A percentile compares a stretch with the other conserved stretches of the same genome.
Evolutionary conservation across 2,113 vertebrate genomes (phyloP).

Genomic region (Apeltes quadracus): DNA sequence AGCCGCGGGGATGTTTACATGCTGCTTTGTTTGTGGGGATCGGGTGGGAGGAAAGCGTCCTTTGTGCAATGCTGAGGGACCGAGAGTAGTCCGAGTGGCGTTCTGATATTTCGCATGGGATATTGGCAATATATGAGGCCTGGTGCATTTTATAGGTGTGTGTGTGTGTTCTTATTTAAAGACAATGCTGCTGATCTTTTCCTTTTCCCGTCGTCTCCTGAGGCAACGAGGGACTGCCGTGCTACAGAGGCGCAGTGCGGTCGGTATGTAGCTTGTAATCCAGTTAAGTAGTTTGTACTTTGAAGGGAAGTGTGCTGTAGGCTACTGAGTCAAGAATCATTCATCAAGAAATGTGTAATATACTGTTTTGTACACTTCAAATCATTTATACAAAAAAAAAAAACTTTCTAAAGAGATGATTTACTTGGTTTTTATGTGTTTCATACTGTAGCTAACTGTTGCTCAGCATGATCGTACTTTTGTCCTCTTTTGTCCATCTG

Average conservation of each 20-base stretch:
- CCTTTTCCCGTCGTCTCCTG: constrained; percentile 72
- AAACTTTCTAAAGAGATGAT: constrained; percentile 81
- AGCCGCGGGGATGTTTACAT: constrained; percentile 66
- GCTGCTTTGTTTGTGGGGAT: constrained; percentile 42
- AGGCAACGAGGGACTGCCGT: constrained; percentile 72
- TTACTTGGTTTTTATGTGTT: constrained; percentile 81
- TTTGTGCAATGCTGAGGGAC: constrained; percentile 45
- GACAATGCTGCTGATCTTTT: constrained; percentile 77
- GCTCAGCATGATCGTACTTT: constrained; percentile 81
- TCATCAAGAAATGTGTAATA: constrained; percentile 78
- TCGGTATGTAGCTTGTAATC: constrained; percentile 78
- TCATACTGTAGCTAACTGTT: constrained; percentile 78
- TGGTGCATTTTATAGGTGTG: constrained; percentile 69
- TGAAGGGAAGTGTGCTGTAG: constrained; percentile 68
- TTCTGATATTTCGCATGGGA: constrained; percentile 65
- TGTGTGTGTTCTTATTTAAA: constrained; percentile 71
- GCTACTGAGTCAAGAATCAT: constrained; percentile 74
- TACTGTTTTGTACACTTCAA: constrained; percentile 84
- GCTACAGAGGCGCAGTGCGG: constrained; percentile 62
- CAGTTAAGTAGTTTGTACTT: constrained; percentile 76
- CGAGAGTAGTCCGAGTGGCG: constrained; percentile 47
- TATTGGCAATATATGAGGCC: constrained; percentile 72
- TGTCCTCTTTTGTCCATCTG: constrained; percentile 65
- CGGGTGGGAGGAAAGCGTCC: constrained; percentile 20
- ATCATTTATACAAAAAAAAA: constrained; percentile 82